Evolutionary conservation across 2,797 vertebrate genomes (phyloP), one percentile per base, ranked within the genome.

Genomic region (Fringilla coelebs): DNA sequence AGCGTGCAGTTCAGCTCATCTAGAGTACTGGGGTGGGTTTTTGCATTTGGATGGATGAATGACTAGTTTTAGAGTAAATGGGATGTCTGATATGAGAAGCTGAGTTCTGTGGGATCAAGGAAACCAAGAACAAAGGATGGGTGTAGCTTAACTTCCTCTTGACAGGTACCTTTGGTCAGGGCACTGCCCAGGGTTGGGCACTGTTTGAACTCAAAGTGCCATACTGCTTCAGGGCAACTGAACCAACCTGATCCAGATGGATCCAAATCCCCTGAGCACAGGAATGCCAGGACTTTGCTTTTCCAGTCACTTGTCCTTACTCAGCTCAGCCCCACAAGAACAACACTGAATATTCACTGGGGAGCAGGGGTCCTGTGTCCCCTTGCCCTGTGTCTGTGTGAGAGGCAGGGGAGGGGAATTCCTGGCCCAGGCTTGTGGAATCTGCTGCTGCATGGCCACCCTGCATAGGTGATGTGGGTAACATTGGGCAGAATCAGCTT

Each of bases 361-460:
- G 40, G 15, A 45, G 5, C 28, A 60, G 31, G 10, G 9, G 10
- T 16, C 21, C 48, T 7, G 4, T 38, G 21, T 54, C 32, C 58
- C 3, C n/a, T 74, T 20, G 25, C 21, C 4, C 9, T 15, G 3
- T 13, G 19, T 14, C 49, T 52, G 31, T 17, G 48, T 55, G 52
- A 61, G 34, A 2, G 1, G n/a, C 61, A 41, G 25, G 21, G 10
- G 17, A 21, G 4, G 34, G 13, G 7, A 6, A 10, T 2, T 63
- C 41, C 49, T 16, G 5, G 17, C 10, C 15, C 0, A 0, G 45
- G 29, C 17, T 43, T 43, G 40, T 36, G 79, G 18, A 31, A 6
- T 19, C 9, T 55, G 10, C 2, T n/a, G 15, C 29, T 62, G 32
- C 17, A 9, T 5, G 16, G 38, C 11, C 41, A 17, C 26, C 20